phyloP scores from a whole-genome alignment of 1,140 invertebrate genomes.

The Trachelipus rathkii region DNA sequence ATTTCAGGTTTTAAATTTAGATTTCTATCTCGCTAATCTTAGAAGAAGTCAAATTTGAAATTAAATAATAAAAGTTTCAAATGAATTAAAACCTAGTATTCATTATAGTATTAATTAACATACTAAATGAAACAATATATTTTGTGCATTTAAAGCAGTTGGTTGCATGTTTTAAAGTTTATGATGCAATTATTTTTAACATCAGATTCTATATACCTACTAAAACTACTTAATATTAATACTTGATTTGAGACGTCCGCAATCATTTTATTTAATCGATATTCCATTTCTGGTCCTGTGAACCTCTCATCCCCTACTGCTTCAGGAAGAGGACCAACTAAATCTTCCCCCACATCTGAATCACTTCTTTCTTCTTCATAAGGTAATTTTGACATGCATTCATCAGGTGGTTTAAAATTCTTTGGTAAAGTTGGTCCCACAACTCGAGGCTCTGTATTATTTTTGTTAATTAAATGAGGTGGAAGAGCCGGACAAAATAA shows the following conservation, averaged over 20 bases:
- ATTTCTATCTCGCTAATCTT: too few relatives aligned
- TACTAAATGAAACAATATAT: too few relatives aligned
- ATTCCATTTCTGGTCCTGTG: neutral
- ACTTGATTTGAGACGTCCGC: neutral
- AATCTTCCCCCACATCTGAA: neutral
- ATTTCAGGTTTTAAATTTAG: too few relatives aligned
- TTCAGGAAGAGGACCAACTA: neutral
- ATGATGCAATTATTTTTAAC: too few relatives aligned
- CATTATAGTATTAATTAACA: too few relatives aligned
- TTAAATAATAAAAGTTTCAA: too few relatives aligned
- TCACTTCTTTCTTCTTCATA: neutral
- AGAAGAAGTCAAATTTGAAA: too few relatives aligned
- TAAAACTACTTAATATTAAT: too few relatives aligned
- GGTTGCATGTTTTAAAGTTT: too few relatives aligned
- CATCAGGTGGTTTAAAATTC: neutral
- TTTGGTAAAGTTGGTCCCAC: neutral
- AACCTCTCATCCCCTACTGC: neutral
- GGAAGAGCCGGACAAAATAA: neutral
- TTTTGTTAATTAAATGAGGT: neutral
- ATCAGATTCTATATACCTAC: too few relatives aligned
- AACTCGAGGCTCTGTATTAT: neutral
- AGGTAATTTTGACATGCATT: neutral
- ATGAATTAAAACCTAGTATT: too few relatives aligned
- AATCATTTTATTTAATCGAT: neutral
- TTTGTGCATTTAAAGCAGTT: too few relatives aligned